These are phyloP conservation scores for Penaeus indicus DNA, from an alignment of 1,140 invertebrate species.

Conservation along the genomic window DNA sequence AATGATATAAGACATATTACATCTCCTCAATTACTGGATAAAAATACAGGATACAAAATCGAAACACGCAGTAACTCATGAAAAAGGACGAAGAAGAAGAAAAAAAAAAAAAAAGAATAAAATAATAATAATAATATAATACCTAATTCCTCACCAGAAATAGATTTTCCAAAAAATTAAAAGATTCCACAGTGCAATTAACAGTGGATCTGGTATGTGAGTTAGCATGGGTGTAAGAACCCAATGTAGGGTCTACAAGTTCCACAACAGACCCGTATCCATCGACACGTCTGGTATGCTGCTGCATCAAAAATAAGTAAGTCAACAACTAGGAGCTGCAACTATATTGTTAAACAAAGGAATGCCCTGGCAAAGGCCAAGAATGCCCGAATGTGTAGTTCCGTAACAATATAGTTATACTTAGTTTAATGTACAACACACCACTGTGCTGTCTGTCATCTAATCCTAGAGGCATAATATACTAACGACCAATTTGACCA, in stretches of 20 bases:
- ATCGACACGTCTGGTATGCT: slow-evolving; percentile 28
- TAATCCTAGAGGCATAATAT: slow-evolving; percentile 40
- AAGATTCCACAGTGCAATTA: slow-evolving; percentile 32
- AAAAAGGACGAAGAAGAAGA: too few relatives aligned
- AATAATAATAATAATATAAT: background rate
- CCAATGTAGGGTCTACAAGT: background rate
- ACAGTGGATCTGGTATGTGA: slow-evolving; percentile 39
- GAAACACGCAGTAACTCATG: slow-evolving; percentile 36
- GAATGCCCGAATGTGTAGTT: slow-evolving; percentile 50
- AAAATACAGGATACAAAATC: slow-evolving; percentile 53
- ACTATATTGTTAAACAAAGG: slow-evolving; percentile 55
- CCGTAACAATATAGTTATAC: slow-evolving; percentile 48
- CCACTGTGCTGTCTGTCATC: slow-evolving; percentile 46
- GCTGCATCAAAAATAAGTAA: slow-evolving; percentile 47
- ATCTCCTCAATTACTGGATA: slow-evolving; percentile 22
- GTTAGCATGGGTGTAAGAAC: background rate
- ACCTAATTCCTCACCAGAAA: slow-evolving; percentile 44
- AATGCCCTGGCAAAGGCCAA: slow-evolving; percentile 56
- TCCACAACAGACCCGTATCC: background rate
- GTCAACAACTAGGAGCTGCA: slow-evolving; percentile 54
- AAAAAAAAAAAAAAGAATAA: background rate
- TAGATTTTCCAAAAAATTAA: slow-evolving; percentile 22
- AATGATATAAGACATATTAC: background rate
- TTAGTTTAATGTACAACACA: slow-evolving; percentile 53
- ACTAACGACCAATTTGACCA: slow-evolving; percentile 26